Base-by-base conservation (phyloP, 2,797 vertebrate genomes). In the Psittacula echo region DNA sequence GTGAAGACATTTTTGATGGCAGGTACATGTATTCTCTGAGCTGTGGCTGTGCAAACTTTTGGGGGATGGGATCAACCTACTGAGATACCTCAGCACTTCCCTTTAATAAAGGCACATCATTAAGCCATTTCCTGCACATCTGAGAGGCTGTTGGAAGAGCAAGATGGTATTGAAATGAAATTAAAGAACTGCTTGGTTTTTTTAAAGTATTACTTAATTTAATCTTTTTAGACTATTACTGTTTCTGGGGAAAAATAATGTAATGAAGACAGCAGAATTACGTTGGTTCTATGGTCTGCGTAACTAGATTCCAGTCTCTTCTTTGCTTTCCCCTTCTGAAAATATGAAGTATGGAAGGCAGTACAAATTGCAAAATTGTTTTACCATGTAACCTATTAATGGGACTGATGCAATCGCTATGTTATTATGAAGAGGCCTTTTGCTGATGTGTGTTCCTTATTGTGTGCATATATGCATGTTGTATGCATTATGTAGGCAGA, bases 211-310 rank as follows among this genome's bases (percentile, higher is more conserved):
- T 89, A 62, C 91, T 97, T 97, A 97, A 96, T 95, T 95, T 95
- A 96, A 95, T 97, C 72, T 95, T 97, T 97, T 96, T 93, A 41
- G 89, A 95, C 61, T 89, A 93, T 92, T 96, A 71, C 76, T 85
- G 48, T 94, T 96, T 93, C 67, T 94, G 53, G 44, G 75, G 90
- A 87, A 87, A 96, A 97, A 95, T 94, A 96, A 96, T 92, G 81
- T 92, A 96, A 96, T 94, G 94, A 94, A 95, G 87, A 83, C 79
- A 83, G 71, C 44, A 93, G 81, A 94, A 95, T 95, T 91, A 76
- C 83, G 72, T 86, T 94, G 90, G 65, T 90, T 94, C 37, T 78
- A 16, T 85, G 76, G 50, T 92, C 85, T 95, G 73, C 94, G 83
- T 93, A 95, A 90, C 86, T 94, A 78, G 67, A 74, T 93, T 84